A percentile compares a stretch with the other conserved stretches of the same genome.
These are phyloP conservation scores for Scrobipalpa atriplicella DNA, from an alignment of 2,888 invertebrate genomes.

Conservation along the genomic window DNA sequence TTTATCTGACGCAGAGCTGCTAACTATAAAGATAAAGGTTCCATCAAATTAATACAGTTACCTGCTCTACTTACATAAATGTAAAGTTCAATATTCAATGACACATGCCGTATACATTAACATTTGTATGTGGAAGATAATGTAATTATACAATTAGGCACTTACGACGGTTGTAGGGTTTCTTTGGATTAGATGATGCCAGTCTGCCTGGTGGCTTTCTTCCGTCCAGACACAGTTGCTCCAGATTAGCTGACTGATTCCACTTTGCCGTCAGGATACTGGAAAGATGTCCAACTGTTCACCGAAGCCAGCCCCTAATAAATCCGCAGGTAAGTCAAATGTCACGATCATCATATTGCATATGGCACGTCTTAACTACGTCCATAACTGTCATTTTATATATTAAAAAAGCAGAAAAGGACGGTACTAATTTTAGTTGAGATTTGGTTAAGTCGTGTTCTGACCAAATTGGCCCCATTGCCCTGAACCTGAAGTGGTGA, in stretches of 20 bases:
- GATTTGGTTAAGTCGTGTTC: no score
- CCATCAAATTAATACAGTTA: no score
- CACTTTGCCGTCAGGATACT: neutral
- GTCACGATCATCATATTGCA: no score
- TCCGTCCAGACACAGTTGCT: neutral
- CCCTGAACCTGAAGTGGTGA: no score
- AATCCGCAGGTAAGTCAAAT: neutral
- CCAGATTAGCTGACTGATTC: neutral
- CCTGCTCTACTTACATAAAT: neutral
- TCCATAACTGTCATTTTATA: no score
- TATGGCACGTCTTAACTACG: no score
- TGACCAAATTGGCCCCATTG: no score
- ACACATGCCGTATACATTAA: neutral
- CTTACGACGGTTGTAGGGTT: neutral
- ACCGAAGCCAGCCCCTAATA: neutral
- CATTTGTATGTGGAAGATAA: neutral
- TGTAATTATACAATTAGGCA: slow-evolving; percentile 4
- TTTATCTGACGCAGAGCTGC: no score
- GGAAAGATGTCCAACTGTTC: neutral
- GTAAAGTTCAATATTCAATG: neutral
- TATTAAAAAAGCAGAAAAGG: no score
- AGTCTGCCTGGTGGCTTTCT: neutral
- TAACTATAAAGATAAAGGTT: no score
- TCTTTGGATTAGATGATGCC: neutral
- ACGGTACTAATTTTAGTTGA: no score